A percentile compares a stretch with the other conserved stretches of the same genome.
phyloP scores from a whole-genome alignment of 2,113 vertebrate genomes.

The Entelurus aequoreus region DNA sequence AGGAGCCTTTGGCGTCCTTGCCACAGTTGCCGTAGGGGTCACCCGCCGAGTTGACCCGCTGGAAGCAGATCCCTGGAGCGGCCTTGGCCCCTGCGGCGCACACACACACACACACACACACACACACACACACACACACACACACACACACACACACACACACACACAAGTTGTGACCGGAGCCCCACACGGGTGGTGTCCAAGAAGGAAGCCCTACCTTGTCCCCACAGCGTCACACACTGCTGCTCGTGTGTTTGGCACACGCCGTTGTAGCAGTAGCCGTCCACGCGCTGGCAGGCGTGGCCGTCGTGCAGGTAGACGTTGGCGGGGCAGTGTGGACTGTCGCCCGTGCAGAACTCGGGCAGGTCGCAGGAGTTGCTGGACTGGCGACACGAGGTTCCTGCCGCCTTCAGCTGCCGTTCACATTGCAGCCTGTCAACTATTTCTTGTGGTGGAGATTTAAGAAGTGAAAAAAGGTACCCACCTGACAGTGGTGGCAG shows the following conservation, averaged over 20 bases:
- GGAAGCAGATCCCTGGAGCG: slow-evolving; percentile 94
- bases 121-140: background rate
- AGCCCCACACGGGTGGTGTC: too few relatives aligned
- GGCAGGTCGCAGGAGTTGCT: slow-evolving; percentile 94
- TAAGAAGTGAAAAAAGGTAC: background rate
- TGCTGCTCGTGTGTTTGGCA: slow-evolving; percentile 98
- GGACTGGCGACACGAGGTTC: slow-evolving; percentile 83
- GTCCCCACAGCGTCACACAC: slow-evolving; percentile 95
- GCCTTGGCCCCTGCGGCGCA: slow-evolving; percentile 83
- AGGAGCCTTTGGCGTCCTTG: slow-evolving; percentile 87
- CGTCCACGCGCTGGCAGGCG: slow-evolving; percentile 79
- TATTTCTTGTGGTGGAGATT: background rate
- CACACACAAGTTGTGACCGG: too few relatives aligned
- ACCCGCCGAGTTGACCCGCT: slow-evolving; percentile 93
- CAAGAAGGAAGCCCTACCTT: slow-evolving; percentile 68
- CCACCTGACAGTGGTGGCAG: slow-evolving; percentile 88
- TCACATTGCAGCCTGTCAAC: background rate
- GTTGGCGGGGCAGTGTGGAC: slow-evolving; percentile 89
- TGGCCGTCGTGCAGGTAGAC: slow-evolving; percentile 96
- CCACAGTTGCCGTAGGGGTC: slow-evolving; percentile 98
- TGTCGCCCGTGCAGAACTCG: slow-evolving; percentile 89
- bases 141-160: too few relatives aligned
- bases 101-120: background rate
- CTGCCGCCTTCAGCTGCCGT: slow-evolving; percentile 83
- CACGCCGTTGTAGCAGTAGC: slow-evolving; percentile 94